Base-by-base conservation (phyloP, 2,888 invertebrate species). In the Tinea trinotella region DNA sequence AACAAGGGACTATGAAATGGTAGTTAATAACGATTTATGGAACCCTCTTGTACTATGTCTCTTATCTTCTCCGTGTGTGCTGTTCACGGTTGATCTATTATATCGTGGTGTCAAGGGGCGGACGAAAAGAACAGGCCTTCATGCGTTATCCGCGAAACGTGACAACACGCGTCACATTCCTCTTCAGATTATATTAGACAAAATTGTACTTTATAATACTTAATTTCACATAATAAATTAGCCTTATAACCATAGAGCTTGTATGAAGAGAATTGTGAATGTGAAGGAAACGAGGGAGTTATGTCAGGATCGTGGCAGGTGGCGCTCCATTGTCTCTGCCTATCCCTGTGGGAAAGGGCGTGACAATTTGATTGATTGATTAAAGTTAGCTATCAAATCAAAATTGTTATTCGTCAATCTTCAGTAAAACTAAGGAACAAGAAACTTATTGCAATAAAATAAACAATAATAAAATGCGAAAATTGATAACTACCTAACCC, bases 11-110 rank as follows among this genome's bases (percentile, higher is more conserved):
- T 64, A 68, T 65, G 69, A 68, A 69, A 65, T 64, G 71, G 73
- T 71, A 76, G 75, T 79, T 78, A 78, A 80, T 79, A 79, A 78
- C 77, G 81, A 83, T 84, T 82, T 83, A 83, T 80, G 74, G 72
- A 71, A 73, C 78, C 80, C 79, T 78, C 80, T 84, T 82, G 82
- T 83, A 79, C 76, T 70, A 67, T 65, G 68, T 67, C 74, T 77
- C 74, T 78, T 82, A 81, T 83, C 81, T 78, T 62, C 64, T 67
- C 61, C 70, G 66, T 68, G 68, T 75, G 78, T 70, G 77, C 76
- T 75, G 74, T 80, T 80, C 79, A 81, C 73, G 68, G 65, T 68
- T 83, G 82, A 83, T 81, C 79, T 81, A 83, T 78, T 65, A 67
- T 64, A 64, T 62, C 67, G 64, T 64, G 62, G 63, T 70, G 76